Conservation (phyloP, 1,140 invertebrate genomes). For the Dendrolimus punctatus region DNA sequence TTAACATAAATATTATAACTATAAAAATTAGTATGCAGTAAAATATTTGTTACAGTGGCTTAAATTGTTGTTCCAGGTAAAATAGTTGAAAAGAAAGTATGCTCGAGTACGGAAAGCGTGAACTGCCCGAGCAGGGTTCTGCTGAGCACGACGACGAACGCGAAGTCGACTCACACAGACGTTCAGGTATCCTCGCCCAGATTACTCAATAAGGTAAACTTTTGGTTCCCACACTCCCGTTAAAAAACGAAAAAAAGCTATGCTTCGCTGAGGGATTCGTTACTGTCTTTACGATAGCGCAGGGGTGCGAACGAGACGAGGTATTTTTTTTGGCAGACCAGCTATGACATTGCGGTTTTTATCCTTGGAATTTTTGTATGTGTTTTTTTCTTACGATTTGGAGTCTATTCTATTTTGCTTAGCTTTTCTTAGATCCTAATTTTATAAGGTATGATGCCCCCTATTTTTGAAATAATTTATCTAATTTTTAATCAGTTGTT, state of each 20-base stretch:
- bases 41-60: not conserved
- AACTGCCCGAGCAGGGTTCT: slow-evolving; percentile 58
- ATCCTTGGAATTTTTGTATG: too few species aligned
- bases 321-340: too few species aligned
- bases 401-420: too few species aligned
- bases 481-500: too few species aligned
- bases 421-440: too few species aligned
- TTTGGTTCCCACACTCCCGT: slow-evolving; percentile 36
- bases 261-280: slow-evolving; percentile 30
- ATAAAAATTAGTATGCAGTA: slow-evolving; percentile 2
- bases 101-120: slow-evolving; percentile 55
- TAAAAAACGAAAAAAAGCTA: too few species aligned
- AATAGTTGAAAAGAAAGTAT: slow-evolving; percentile 76
- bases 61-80: slow-evolving; percentile 56
- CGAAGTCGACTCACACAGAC: slow-evolving; percentile 54
- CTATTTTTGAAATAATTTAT: too few species aligned
- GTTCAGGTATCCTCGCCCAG: slow-evolving; percentile 68
- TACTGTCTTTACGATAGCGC: not conserved
- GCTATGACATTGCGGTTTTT: too few species aligned
- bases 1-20: not conserved
- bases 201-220: slow-evolving; percentile 71
- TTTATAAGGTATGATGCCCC: too few species aligned
- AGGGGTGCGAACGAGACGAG: not conserved
- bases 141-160: slow-evolving; percentile 27
- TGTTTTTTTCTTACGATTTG: too few species aligned